Percentiles rank a stretch among this genome's conserved stretches.
phyloP scores from a whole-genome alignment of 2,888 invertebrate genomes.

The Pristionchus entomophagus region DNA sequence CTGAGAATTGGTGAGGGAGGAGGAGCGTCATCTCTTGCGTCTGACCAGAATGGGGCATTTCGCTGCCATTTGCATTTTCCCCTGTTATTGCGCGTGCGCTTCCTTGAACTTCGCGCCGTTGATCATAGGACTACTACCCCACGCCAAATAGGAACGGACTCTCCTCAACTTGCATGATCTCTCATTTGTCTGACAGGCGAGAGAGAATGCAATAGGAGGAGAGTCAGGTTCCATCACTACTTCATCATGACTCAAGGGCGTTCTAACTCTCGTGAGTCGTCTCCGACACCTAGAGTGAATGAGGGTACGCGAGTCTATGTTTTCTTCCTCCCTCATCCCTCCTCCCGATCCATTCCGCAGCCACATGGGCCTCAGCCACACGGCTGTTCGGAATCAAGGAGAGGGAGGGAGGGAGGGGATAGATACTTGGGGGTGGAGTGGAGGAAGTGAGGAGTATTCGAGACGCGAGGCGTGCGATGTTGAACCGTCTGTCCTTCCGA shows the following conservation, averaged over 20 bases:
- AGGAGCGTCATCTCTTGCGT: not conserved
- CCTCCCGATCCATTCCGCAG: not conserved
- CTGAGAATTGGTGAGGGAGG: not conserved
- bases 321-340: not conserved
- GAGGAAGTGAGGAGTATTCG: conserved; percentile 2
- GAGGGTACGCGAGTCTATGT: not conserved
- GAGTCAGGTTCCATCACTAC: too few species aligned
- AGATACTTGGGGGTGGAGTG: not conserved
- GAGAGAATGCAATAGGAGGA: too few species aligned
- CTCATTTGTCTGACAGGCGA: too few species aligned
- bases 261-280: not conserved
- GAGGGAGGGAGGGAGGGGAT: conserved; percentile 11
- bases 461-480: conserved; percentile 17
- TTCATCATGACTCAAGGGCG: too few species aligned
- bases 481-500: conserved; percentile 60
- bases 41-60: too few species aligned
- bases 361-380: conserved; percentile 40
- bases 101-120: too few species aligned
- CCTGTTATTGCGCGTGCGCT: not conserved
- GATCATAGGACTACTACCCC: too few species aligned
- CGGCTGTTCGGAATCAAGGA: conserved; percentile 56
- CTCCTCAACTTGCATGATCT: too few species aligned
- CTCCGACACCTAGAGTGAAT: too few species aligned
- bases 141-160: too few species aligned
- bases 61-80: too few species aligned